These are phyloP conservation scores for Pheucticus melanocephalus DNA, from an alignment of 2,113 vertebrate species.

Conservation along the genomic window DNA sequence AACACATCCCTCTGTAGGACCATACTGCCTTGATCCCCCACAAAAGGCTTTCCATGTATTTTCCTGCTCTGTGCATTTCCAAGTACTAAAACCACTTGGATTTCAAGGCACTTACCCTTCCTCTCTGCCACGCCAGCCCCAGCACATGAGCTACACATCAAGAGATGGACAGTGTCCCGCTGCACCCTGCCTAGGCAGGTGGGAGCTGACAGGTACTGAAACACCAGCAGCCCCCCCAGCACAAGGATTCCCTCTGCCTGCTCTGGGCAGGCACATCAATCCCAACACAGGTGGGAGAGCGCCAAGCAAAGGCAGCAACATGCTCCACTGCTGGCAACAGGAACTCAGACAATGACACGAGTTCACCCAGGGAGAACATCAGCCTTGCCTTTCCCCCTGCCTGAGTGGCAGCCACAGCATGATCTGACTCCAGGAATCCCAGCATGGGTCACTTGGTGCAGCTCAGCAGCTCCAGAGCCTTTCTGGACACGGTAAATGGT, in stretches of 20 bases:
- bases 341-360: fast-evolving
- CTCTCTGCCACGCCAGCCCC: not conserved
- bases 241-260: not conserved
- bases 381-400: not conserved
- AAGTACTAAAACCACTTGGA: not conserved
- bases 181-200: not conserved
- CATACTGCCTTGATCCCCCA: not conserved
- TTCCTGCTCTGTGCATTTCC: not conserved
- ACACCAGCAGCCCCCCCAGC: not conserved
- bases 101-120: not conserved
- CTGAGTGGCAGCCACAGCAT: fast-evolving
- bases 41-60: not conserved
- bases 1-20: not conserved
- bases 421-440: not conserved
- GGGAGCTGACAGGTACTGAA: not conserved
- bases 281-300: fast-evolving
- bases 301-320: fast-evolving
- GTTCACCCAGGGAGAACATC: not conserved
- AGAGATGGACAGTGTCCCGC: not conserved
- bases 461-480: not conserved
- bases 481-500: fast-evolving
- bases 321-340: fast-evolving
- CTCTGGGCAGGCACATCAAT: not conserved
- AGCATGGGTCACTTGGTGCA: fast-evolving
- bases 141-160: not conserved